phyloP scores from a whole-genome alignment of 1,140 invertebrate species.

The Scylla paramamosain region DNA sequence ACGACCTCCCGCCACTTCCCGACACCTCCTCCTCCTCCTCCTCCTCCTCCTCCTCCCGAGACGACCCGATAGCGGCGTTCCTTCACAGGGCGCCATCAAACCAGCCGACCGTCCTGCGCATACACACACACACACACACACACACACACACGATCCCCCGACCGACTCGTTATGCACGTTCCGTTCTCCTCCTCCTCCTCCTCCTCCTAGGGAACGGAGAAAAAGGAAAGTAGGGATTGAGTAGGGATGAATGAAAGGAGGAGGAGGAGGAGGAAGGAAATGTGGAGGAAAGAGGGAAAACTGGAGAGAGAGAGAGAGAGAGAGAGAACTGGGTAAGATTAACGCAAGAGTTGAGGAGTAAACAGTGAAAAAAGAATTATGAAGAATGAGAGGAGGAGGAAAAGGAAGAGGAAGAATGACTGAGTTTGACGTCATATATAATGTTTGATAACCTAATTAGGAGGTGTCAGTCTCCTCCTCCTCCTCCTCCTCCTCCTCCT shows the following conservation, averaged over 20 bases:
- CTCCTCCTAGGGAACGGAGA: not conserved
- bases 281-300: not conserved
- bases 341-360: not conserved
- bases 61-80: not conserved
- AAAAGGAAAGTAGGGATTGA: not conserved
- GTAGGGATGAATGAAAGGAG: not conserved
- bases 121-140: constrained; percentile 31
- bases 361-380: not conserved
- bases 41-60: not conserved
- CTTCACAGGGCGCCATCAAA: not conserved
- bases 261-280: not conserved
- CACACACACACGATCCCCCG: not conserved
- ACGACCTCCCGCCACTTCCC: not conserved
- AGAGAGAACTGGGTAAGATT: not conserved
- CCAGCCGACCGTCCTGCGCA: not conserved
- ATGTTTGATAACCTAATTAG: constrained; percentile 15
- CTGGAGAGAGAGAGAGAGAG: not conserved
- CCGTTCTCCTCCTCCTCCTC: not conserved
- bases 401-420: not conserved
- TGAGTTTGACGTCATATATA: not conserved
- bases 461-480: not conserved
- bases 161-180: not conserved
- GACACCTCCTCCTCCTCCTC: not conserved
- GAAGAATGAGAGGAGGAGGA: not conserved
- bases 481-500: not conserved